These are phyloP conservation scores for Struthidea cinerea DNA, from an alignment of 2,113 vertebrate genomes.

Conservation along the genomic window DNA sequence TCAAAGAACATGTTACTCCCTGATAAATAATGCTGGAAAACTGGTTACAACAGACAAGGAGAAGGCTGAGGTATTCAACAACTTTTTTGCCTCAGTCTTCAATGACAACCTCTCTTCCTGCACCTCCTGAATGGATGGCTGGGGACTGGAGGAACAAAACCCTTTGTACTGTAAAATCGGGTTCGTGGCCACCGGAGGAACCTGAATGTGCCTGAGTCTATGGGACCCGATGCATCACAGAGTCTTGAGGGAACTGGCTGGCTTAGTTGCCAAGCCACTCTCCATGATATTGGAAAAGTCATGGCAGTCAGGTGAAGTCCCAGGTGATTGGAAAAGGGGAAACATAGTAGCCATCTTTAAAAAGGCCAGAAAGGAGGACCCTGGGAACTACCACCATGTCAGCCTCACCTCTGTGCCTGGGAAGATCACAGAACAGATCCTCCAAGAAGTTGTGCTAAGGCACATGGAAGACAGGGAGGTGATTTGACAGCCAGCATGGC, in stretches of 20 bases:
- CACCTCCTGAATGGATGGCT: not conserved
- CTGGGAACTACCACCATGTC: not conserved
- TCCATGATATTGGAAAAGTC: not conserved
- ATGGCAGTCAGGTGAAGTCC: not conserved
- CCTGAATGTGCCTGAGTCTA: not conserved
- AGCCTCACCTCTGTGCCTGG: not conserved
- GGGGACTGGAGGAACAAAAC: not conserved
- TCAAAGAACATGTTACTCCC: not conserved
- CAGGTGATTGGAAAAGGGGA: not conserved
- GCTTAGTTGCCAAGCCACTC: not conserved
- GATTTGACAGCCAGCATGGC: rapidly evolving
- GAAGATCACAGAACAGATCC: not conserved
- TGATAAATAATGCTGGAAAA: not conserved
- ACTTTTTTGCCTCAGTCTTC: not conserved
- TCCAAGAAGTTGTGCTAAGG: not conserved
- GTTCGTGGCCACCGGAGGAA: not conserved
- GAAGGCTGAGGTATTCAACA: not conserved
- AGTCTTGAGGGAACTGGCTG: not conserved
- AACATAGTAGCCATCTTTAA: not conserved
- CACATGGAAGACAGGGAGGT: not conserved
- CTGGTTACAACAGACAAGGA: not conserved
- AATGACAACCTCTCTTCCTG: not conserved
- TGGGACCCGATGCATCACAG: not conserved
- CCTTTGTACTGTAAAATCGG: rapidly evolving
- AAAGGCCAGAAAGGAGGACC: not conserved